A percentile compares a stretch with the other conserved stretches of the same genome.
These are phyloP conservation scores for Tachysurus vachellii DNA, from an alignment of 2,113 vertebrate species.

Conservation along the genomic window DNA sequence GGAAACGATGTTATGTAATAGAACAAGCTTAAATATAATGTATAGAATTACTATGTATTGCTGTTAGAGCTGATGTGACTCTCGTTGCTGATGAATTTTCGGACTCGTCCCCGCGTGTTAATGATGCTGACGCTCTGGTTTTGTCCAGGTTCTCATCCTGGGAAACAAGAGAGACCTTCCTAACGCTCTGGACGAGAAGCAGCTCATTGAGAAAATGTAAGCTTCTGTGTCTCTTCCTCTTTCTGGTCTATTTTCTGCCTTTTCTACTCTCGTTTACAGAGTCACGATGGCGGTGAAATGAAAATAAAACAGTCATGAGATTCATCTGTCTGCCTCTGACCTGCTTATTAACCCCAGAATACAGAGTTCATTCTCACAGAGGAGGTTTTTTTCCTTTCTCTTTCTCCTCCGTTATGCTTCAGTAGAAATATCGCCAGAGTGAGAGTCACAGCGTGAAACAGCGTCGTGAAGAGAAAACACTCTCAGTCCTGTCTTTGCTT, in stretches of 20 bases:
- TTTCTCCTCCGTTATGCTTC: neutral
- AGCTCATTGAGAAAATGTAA: conserved; percentile 90
- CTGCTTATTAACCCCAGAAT: neutral
- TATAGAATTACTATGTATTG: neutral
- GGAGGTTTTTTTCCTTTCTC: neutral
- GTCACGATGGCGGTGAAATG: neutral
- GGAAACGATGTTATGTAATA: neutral
- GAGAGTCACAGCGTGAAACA: neutral
- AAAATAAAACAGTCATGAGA: neutral
- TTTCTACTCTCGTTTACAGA: neutral
- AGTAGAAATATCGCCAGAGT: neutral
- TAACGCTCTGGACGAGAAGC: conserved; percentile 85
- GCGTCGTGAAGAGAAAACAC: neutral
- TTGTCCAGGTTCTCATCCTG: conserved; percentile 80
- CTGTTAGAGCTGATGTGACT: neutral
- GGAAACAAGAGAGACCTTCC: conserved; percentile 88
- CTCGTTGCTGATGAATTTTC: neutral
- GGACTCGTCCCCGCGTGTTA: neutral
- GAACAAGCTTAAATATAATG: neutral
- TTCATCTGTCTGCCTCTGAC: neutral
- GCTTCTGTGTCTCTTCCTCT: conserved; percentile 43
- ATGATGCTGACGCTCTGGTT: neutral
- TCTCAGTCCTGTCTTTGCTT: neutral
- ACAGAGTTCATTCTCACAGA: neutral
- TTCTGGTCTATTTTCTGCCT: neutral